Percentiles rank a stretch among this genome's conserved stretches.
These are phyloP conservation scores for Colius striatus DNA, from an alignment of 2,113 vertebrate species.

Conservation along the genomic window DNA sequence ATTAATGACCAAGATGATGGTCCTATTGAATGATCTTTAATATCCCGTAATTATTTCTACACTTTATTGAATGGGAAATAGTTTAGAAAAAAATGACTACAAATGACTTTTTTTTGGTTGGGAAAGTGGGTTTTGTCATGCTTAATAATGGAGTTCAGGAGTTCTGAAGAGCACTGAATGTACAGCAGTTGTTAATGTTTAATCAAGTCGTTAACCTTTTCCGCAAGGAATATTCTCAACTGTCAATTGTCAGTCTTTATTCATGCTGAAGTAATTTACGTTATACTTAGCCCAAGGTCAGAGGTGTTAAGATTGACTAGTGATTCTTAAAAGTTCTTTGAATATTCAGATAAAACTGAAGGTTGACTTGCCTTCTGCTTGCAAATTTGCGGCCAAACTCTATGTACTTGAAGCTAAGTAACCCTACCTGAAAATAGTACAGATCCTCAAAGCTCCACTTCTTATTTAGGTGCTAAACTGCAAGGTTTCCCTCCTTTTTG, in stretches of 20 bases:
- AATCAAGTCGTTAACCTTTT: neutral
- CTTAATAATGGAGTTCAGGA: neutral
- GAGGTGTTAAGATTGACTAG: neutral
- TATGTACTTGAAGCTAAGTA: neutral
- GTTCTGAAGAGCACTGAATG: neutral
- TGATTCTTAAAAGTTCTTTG: neutral
- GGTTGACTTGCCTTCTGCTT: neutral
- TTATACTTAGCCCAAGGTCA: neutral
- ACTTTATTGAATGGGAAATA: neutral
- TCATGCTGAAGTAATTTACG: neutral
- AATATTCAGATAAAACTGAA: neutral
- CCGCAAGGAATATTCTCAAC: neutral
- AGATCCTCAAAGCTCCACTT: neutral
- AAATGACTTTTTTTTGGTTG: neutral
- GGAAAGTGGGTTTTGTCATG: rapidly evolving
- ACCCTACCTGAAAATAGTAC: neutral
- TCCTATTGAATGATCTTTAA: neutral
- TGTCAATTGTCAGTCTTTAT: neutral
- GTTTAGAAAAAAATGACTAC: neutral
- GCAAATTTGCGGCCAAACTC: neutral
- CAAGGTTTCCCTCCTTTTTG: neutral
- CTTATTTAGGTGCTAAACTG: neutral
- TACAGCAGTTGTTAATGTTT: neutral
- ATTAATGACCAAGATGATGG: neutral
- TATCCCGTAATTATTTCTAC: neutral